Evolutionary conservation across 2,113 vertebrate genomes (phyloP).

Genomic region (Rousettus leschenaultii): DNA sequence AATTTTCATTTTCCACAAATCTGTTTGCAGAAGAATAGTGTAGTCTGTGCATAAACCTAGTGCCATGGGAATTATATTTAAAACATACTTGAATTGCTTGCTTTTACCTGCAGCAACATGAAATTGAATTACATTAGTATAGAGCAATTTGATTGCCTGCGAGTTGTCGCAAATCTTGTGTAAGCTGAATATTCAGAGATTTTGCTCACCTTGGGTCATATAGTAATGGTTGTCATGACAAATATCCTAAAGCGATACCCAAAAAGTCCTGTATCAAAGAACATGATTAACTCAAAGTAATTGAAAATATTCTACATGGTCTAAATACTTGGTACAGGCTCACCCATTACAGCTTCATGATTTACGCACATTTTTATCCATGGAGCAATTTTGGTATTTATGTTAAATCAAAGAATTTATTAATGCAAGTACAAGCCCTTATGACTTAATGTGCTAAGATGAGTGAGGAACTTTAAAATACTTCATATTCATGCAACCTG

Average conservation of each 20-base stretch:
- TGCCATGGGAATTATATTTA: slow-evolving; percentile 74
- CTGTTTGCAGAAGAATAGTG: slow-evolving; percentile 57
- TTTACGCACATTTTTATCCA: slow-evolving; percentile 50
- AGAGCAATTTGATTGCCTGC: slow-evolving; percentile 61
- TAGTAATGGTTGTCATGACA: slow-evolving; percentile 65
- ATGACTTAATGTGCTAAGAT: neutral
- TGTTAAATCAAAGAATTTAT: slow-evolving; percentile 58
- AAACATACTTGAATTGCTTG: slow-evolving; percentile 77
- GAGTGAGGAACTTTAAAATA: neutral
- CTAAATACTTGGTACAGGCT: slow-evolving; percentile 58
- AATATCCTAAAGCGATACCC: slow-evolving; percentile 43
- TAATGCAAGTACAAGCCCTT: slow-evolving; percentile 48
- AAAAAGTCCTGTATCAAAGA: slow-evolving; percentile 48
- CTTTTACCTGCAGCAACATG: slow-evolving; percentile 81
- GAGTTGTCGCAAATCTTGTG: slow-evolving; percentile 56
- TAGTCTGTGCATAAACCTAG: slow-evolving; percentile 64
- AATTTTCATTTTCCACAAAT: slow-evolving; percentile 71
- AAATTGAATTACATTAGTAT: slow-evolving; percentile 77
- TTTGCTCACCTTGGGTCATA: slow-evolving; percentile 61
- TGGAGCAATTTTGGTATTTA: slow-evolving; percentile 66
- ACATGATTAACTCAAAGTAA: slow-evolving; percentile 64
- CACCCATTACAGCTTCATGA: slow-evolving; percentile 53
- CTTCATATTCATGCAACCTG: neutral
- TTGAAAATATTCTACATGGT: slow-evolving; percentile 44
- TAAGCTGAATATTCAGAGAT: slow-evolving; percentile 72